Conservation (phyloP, 2,888 invertebrate species). For the Myopa testacea region DNA sequence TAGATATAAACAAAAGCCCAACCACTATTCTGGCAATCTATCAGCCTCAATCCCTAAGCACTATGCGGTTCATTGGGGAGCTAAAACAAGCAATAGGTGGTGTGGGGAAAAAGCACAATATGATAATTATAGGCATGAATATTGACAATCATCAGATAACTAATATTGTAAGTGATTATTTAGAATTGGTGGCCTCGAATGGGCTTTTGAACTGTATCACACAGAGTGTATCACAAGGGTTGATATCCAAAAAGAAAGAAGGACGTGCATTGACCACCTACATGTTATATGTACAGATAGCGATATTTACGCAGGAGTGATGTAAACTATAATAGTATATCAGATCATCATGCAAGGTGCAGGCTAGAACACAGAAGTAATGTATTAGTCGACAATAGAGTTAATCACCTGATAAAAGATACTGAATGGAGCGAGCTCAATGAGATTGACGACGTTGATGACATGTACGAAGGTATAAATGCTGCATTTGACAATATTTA, state of each 20-base stretch:
- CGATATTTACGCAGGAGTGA: neutral
- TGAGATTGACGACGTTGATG: too few species aligned
- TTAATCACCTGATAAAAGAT: neutral
- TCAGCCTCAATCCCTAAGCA: conserved; percentile 1
- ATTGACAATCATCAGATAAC: neutral
- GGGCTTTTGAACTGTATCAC: neutral
- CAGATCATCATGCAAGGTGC: neutral
- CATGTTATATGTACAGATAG: neutral
- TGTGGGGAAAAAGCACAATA: neutral
- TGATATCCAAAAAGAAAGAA: neutral
- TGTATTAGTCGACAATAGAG: neutral
- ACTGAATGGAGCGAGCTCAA: too few species aligned
- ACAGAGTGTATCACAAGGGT: conserved; percentile 9
- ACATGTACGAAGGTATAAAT: too few species aligned
- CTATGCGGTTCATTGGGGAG: neutral
- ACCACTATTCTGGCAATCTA: neutral
- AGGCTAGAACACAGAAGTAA: neutral
- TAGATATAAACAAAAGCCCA: neutral
- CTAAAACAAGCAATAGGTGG: neutral
- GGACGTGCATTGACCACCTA: conserved; percentile 17
- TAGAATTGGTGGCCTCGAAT: conserved; percentile 13
- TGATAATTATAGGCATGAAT: conserved; percentile 11
- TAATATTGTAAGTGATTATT: neutral
- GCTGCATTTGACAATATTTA: too few species aligned
- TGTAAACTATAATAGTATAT: neutral